These are phyloP conservation scores for Xenopus petersii DNA, from an alignment of 2,797 vertebrate species.

Conservation along the genomic window DNA sequence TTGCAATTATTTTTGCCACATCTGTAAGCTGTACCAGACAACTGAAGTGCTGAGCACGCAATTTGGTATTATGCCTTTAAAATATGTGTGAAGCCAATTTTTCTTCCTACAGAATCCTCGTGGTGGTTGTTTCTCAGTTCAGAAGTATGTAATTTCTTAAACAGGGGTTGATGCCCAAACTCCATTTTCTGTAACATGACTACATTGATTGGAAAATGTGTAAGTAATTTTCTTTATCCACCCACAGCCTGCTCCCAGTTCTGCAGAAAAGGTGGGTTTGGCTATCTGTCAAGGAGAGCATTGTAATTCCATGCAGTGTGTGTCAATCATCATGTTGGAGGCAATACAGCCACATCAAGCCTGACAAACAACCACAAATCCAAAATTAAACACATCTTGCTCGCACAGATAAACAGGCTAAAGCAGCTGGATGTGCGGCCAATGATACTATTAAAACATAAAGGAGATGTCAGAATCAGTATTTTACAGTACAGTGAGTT, in stretches of 20 bases:
- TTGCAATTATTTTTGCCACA: too few species aligned
- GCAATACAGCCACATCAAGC: slow-evolving; percentile 38
- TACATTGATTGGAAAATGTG: slow-evolving; percentile 24
- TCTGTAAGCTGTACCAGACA: too few species aligned
- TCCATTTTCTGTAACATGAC: not conserved
- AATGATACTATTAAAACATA: slow-evolving; percentile 18
- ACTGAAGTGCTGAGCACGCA: too few species aligned
- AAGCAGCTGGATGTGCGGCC: not conserved
- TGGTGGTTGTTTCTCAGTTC: too few species aligned
- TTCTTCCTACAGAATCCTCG: too few species aligned
- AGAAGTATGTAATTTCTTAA: too few species aligned
- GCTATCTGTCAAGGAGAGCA: slow-evolving; percentile 15
- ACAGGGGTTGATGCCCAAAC: not conserved
- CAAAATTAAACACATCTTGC: slow-evolving; percentile 34
- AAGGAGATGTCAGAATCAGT: slow-evolving; percentile 18
- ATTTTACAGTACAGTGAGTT: slow-evolving; percentile 17
- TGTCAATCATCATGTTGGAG: slow-evolving; percentile 40
- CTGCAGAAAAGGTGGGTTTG: slow-evolving; percentile 18
- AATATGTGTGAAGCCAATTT: too few species aligned
- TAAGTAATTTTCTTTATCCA: slow-evolving; percentile 24
- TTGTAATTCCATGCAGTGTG: slow-evolving; percentile 14
- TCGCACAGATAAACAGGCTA: slow-evolving; percentile 26
- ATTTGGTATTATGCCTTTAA: too few species aligned
- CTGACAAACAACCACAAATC: slow-evolving; percentile 29
- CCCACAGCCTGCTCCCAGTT: slow-evolving; percentile 10